Evolutionary conservation across 2,797 vertebrate species (phyloP).

Genomic region (Peromyscus eremicus): DNA sequence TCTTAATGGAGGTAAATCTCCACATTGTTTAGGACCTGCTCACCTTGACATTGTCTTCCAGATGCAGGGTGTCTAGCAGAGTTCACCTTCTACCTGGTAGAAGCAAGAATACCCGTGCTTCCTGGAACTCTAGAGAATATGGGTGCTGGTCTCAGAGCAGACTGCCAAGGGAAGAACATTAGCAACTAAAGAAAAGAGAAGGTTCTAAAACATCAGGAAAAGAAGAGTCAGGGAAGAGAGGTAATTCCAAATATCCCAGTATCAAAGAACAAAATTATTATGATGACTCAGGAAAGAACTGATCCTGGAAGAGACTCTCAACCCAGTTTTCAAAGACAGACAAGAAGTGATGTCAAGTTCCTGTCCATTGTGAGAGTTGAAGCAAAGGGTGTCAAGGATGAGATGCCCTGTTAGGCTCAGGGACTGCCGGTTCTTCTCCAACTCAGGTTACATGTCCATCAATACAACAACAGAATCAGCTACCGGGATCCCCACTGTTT

Average conservation of each 20-base stretch:
- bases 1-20: neutral
- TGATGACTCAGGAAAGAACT: neutral
- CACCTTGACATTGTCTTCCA: neutral
- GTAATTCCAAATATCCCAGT: neutral
- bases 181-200: neutral
- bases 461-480: neutral
- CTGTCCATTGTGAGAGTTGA: neutral
- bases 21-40: neutral
- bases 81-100: neutral
- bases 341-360: neutral
- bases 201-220: neutral
- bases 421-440: neutral
- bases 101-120: neutral
- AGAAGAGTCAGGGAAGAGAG: neutral
- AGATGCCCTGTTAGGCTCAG: neutral
- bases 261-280: neutral
- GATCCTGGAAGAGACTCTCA: neutral
- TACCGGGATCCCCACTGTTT: neutral
- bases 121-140: neutral
- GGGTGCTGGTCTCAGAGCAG: neutral
- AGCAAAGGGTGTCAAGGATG: neutral
- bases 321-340: neutral
- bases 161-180: neutral
- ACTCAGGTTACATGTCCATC: neutral
- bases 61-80: neutral